Evolutionary conservation across 2,888 invertebrate species (phyloP).

Genomic region (Rhimphoctona megacephalus): DNA sequence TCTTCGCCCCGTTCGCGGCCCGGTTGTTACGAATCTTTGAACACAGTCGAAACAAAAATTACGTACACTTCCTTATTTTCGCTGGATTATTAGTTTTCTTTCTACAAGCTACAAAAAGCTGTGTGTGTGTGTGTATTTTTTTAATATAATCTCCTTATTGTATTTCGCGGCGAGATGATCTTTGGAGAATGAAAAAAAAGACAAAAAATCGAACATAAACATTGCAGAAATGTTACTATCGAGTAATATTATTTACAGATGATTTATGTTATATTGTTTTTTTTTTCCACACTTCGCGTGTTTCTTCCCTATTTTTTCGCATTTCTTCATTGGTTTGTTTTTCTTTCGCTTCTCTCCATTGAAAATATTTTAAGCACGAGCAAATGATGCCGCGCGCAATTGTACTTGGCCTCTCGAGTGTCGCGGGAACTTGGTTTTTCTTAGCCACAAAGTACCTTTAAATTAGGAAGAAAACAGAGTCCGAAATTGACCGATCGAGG

Average conservation of each 20-base stretch:
- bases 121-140: conserved; percentile 41
- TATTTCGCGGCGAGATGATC: conserved; percentile 67
- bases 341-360: conserved; percentile 18
- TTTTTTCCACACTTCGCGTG: conserved; percentile 11
- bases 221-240: conserved; percentile 70
- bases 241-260: conserved; percentile 76
- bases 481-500: not conserved
- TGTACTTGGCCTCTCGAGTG: conserved; percentile 73
- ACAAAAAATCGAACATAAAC: conserved; percentile 68
- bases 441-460: conserved; percentile 1
- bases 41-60: conserved; percentile 65
- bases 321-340: conserved; percentile 22
- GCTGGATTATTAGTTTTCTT: conserved; percentile 37
- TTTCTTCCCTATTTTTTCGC: conserved; percentile 26
- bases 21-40: conserved; percentile 57
- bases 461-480: conserved; percentile 12
- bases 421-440: conserved; percentile 73
- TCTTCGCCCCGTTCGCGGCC: conserved; percentile 22
- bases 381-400: conserved; percentile 66
- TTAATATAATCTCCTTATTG: conserved; percentile 56
- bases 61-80: conserved; percentile 32
- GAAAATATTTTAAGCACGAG: conserved; percentile 69
- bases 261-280: conserved; percentile 65
- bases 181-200: conserved; percentile 54
- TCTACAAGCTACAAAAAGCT: conserved; percentile 68